phyloP scores from a whole-genome alignment of 2,888 invertebrate species.

The Chymomyza caudatula region DNA sequence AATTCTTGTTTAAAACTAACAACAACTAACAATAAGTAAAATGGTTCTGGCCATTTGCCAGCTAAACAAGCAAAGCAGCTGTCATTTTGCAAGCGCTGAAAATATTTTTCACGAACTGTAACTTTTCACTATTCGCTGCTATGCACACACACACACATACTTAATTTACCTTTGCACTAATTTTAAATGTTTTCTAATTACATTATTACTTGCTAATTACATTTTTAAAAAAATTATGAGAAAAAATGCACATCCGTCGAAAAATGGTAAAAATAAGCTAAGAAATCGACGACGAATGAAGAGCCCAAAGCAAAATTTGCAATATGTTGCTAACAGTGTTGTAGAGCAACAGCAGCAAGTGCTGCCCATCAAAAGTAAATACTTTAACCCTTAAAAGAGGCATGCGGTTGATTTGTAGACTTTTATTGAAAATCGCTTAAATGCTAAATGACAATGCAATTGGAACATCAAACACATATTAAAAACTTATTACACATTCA shows the following conservation, averaged over 20 bases:
- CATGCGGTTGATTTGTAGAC: neutral
- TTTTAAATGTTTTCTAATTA: constrained; percentile 47
- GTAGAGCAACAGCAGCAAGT: neutral
- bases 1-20: neutral
- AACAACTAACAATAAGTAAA: constrained; percentile 3
- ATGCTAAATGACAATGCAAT: neutral
- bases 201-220: constrained; percentile 55
- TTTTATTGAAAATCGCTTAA: neutral
- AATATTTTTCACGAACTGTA: constrained; percentile 9
- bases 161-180: constrained; percentile 60
- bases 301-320: neutral
- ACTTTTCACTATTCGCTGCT: constrained; percentile 23
- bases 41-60: neutral
- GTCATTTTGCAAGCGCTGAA: constrained; percentile 42
- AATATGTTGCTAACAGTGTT: neutral
- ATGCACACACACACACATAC: constrained; percentile 2
- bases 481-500: neutral
- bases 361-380: neutral
- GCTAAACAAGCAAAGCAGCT: constrained; percentile 34
- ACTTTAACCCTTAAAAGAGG: neutral
- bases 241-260: constrained; percentile 66
- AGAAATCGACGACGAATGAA: constrained; percentile 26
- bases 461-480: neutral
- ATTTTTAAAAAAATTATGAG: constrained; percentile 67
- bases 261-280: constrained; percentile 65